phyloP scores from a whole-genome alignment of 2,797 vertebrate species.

The Periophthalmus magnuspinnatus region DNA sequence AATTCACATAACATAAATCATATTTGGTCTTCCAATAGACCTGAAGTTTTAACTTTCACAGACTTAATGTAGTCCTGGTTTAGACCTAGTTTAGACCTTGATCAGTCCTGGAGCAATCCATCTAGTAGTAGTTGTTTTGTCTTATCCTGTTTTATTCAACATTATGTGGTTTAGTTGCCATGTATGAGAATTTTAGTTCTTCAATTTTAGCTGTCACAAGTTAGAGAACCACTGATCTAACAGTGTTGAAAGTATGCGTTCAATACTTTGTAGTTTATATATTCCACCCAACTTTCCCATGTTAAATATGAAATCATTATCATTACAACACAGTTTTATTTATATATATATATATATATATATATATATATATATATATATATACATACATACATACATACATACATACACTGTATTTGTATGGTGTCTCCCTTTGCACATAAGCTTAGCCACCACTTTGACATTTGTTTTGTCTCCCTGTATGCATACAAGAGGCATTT shows the following conservation, averaged over 20 bases:
- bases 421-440: background rate
- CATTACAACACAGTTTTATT: background rate
- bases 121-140: too few species aligned
- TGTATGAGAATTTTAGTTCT: too few species aligned
- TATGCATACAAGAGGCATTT: background rate
- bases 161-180: too few species aligned
- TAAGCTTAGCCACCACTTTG: background rate
- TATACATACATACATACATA: too few species aligned
- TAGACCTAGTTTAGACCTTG: background rate
- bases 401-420: background rate
- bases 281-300: background rate
- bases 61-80: background rate
- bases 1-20: too few species aligned
- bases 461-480: background rate
- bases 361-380: too few species aligned
- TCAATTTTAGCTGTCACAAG: background rate
- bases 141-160: too few species aligned
- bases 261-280: background rate
- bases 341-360: too few species aligned
- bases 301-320: background rate
- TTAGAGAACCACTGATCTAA: background rate
- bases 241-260: too few species aligned
- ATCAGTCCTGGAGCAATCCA: background rate
- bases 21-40: too few species aligned
- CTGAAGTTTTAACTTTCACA: too few species aligned